A percentile compares a stretch with the other conserved stretches of the same genome.
phyloP scores from a whole-genome alignment of 2,797 vertebrate genomes.

The Pteronotus mesoamericanus region DNA sequence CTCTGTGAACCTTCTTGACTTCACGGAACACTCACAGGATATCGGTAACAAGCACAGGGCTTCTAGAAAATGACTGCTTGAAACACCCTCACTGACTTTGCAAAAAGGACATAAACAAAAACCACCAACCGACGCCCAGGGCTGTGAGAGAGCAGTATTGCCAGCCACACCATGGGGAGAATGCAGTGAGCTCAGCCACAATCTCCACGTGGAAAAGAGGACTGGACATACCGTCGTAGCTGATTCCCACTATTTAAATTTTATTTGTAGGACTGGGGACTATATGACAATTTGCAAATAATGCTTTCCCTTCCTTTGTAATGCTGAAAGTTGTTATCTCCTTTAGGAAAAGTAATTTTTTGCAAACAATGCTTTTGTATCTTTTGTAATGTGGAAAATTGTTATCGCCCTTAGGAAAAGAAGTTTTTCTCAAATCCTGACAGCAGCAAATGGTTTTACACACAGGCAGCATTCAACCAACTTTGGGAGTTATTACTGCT shows the following conservation, averaged over 20 bases:
- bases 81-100: background rate
- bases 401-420: constrained; percentile 40
- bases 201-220: background rate
- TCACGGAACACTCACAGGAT: background rate
- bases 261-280: background rate
- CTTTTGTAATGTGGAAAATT: constrained; percentile 38
- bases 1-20: background rate
- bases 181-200: fast-evolving
- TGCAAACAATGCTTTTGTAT: constrained; percentile 47
- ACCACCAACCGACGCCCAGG: background rate
- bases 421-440: background rate
- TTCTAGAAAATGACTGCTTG: constrained; percentile 34
- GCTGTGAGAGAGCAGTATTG: background rate
- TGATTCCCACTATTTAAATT: background rate
- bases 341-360: constrained; percentile 45
- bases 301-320: constrained; percentile 42
- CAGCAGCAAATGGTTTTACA: background rate
- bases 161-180: background rate
- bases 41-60: background rate
- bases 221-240: background rate
- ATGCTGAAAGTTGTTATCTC: constrained; percentile 32
- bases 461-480: constrained; percentile 18
- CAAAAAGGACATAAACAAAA: background rate
- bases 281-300: constrained; percentile 52
- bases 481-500: background rate